A percentile compares a stretch with the other conserved stretches of the same genome.
Evolutionary conservation across 1,140 invertebrate species (phyloP).

Genomic region (Chionoecetes opilio): DNA sequence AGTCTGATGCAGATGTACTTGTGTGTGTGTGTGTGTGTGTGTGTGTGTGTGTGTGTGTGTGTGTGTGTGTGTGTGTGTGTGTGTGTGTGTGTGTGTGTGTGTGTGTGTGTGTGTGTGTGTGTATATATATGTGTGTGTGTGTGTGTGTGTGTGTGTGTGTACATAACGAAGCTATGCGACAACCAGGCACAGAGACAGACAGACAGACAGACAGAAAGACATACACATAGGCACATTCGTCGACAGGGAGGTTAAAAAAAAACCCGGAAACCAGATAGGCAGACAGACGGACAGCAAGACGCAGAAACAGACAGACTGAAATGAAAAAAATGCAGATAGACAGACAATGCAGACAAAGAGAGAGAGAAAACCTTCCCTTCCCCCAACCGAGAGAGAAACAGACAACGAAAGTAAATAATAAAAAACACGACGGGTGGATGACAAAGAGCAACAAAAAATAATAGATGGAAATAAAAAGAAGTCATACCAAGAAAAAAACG

Average conservation of each 20-base stretch:
- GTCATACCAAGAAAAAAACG: background rate
- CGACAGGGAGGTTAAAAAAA: background rate
- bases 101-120: too few species aligned
- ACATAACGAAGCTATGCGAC: too few species aligned
- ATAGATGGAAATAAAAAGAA: background rate
- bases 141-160: too few species aligned
- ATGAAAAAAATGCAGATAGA: too few species aligned
- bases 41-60: constrained; percentile 15
- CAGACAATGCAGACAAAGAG: background rate
- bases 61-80: constrained; percentile 4
- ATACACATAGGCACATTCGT: background rate
- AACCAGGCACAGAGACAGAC: background rate
- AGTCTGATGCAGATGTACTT: background rate
- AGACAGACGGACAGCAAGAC: too few species aligned
- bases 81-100: constrained; percentile 5
- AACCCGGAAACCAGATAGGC: too few species aligned
- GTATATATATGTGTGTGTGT: too few species aligned
- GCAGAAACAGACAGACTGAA: too few species aligned
- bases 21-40: background rate
- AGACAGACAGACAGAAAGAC: background rate
- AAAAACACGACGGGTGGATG: background rate
- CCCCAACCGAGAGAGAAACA: background rate
- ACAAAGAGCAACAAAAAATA: background rate
- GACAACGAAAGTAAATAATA: background rate
- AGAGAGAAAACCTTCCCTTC: too few species aligned